Base-by-base conservation (phyloP, 2,888 invertebrate species). In the Lithosia quadra region DNA sequence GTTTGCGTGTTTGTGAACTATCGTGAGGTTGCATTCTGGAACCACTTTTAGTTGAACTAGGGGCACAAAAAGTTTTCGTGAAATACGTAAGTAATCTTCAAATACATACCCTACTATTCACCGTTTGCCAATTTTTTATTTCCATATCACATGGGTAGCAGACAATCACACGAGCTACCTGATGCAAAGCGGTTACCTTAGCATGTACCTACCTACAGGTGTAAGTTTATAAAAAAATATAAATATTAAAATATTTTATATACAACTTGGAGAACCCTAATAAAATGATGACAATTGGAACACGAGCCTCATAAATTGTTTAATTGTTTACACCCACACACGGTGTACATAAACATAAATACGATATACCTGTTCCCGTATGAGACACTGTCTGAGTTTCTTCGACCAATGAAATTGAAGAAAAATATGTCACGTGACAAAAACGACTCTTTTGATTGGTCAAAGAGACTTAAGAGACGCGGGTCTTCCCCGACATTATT, bases 271-370 rank as follows among this genome's bases (percentile, higher is more conserved):
- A 22, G 60, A 59, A 64, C 63, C 63, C 59, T 63, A 68, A 63
- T 28, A 63, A 56, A 68, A 63, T 68, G 68, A 59, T 63, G 68
- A 63, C 49, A 59, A 13, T 63, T 59, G 53, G 11, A 63, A 68
- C 53, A 36, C 24, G 59, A 58, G 36, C 21, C 39, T 68, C 59
- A 58, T 68, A 58, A 68, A 58, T 63, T 59, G 53, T 36, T 63
- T 63, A 63, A 59, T 68, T 63, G 68, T 68, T 36, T 34, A 28
- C 21, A 34, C 63, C 15, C 24, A 36, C 24, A 56, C 56, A 56
- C 8, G 15, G 2, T 15, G 56, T 24, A 24, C 56, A 56, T 3
- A 49, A 49, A 43, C 0, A 43, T 43, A 43, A 43, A 18, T 43
- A 43, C 0, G 5, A 18, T 43, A 43, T 18, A 43, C 43, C 15